Conservation (phyloP, 92 coral and sea anemone species). For the Zoanthus sansibaricus region DNA sequence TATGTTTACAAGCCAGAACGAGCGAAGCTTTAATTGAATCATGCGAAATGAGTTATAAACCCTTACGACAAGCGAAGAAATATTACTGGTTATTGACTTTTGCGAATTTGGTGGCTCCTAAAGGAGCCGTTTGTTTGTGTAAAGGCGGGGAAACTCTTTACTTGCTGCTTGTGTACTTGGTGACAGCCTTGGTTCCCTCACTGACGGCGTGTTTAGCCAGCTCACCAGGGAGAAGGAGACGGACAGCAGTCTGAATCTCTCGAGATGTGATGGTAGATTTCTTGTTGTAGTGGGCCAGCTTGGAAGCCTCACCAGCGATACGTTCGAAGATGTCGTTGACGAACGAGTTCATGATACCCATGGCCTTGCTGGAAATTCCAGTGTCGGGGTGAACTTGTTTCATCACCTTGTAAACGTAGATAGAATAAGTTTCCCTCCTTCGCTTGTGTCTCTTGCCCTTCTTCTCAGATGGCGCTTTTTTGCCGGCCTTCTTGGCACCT, state of each 20-base stretch:
- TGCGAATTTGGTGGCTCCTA: slow-evolving; percentile 72
- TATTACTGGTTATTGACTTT: too few relatives aligned
- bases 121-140: slow-evolving; percentile 78
- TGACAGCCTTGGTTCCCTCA: slow-evolving; percentile 21
- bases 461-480: not conserved
- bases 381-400: slow-evolving; percentile 3
- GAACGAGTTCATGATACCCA: not conserved
- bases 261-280: slow-evolving; percentile 7
- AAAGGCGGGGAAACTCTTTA: slow-evolving; percentile 59
- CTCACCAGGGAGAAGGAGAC: slow-evolving; percentile 71
- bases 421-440: slow-evolving; percentile 55
- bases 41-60: too few relatives aligned
- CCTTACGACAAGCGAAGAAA: too few relatives aligned
- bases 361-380: slow-evolving; percentile 1
- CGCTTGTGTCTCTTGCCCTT: too few relatives aligned
- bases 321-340: slow-evolving; percentile 30
- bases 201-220: slow-evolving; percentile 74
- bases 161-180: slow-evolving; percentile 90
- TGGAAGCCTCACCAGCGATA: slow-evolving; percentile 34
- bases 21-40: too few relatives aligned
- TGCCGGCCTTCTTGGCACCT: slow-evolving; percentile 6
- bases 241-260: not conserved
- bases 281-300: slow-evolving; percentile 22
- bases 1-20: too few relatives aligned
- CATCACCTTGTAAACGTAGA: not conserved